phyloP scores from a whole-genome alignment of 2,113 vertebrate species.

The Mobula birostris region DNA sequence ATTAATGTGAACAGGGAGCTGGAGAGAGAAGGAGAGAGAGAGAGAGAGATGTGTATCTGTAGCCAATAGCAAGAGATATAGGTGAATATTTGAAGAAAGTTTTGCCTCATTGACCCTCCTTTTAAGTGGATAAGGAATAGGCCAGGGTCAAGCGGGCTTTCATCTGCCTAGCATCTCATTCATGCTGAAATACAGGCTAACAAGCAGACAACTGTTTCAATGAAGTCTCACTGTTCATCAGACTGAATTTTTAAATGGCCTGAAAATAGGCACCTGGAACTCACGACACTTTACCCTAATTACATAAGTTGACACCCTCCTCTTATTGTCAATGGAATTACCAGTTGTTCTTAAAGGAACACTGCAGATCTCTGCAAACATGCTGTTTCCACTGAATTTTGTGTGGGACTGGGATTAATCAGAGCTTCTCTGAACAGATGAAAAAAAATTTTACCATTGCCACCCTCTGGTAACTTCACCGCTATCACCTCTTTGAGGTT shows the following conservation, averaged over 20 bases:
- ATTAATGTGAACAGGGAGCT: background rate
- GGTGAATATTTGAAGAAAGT: background rate
- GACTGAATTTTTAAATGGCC: background rate
- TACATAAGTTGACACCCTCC: background rate
- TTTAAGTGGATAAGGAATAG: background rate
- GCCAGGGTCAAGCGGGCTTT: background rate
- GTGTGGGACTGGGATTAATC: background rate
- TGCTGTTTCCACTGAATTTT: background rate
- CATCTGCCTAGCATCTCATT: background rate
- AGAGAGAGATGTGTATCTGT: background rate
- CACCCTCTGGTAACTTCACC: background rate
- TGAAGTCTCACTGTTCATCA: background rate
- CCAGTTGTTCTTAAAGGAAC: background rate
- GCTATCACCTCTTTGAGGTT: too few relatives aligned
- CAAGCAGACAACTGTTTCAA: background rate
- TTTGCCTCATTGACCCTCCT: background rate
- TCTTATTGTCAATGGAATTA: background rate
- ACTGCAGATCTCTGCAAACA: background rate
- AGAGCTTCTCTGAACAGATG: too few relatives aligned
- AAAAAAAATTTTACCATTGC: background rate
- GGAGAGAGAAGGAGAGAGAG: background rate
- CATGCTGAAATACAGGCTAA: background rate
- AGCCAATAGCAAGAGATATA: background rate
- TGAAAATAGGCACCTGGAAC: background rate
- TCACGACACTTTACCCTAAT: background rate